Evolutionary conservation across 2,888 invertebrate genomes (phyloP).

Genomic region (Pecten maximus): DNA sequence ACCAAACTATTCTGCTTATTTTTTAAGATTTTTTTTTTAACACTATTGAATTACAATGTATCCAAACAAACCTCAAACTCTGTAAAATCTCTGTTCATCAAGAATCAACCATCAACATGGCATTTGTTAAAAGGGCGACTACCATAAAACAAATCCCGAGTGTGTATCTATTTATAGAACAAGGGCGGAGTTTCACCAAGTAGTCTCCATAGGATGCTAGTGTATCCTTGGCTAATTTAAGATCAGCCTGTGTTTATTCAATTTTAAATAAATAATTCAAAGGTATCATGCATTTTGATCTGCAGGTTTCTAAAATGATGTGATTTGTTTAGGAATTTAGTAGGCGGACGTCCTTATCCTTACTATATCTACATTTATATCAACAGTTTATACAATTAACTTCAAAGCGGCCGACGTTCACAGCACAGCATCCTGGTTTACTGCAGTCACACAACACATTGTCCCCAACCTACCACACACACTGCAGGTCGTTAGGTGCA

Average conservation of each 20-base stretch:
- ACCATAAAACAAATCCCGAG: constrained; percentile 4
- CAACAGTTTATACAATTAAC: constrained; percentile 26
- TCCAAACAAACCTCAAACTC: constrained; percentile 6
- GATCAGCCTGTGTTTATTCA: constrained; percentile 22
- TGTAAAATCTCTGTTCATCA: neutral
- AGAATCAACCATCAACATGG: neutral
- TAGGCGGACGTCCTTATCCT: constrained; percentile 30
- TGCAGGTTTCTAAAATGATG: neutral
- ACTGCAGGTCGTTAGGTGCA: neutral
- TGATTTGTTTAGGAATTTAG: constrained; percentile 17
- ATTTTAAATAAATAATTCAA: constrained; percentile 16
- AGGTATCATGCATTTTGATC: constrained; percentile 26
- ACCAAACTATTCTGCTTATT: constrained; percentile 13
- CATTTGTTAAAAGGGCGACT: constrained; percentile 13
- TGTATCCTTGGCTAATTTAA: neutral
- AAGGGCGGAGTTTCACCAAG: constrained; percentile 13
- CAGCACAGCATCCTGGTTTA: neutral
- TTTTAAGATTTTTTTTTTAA: neutral
- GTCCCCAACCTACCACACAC: constrained; percentile 31
- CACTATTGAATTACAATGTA: constrained; percentile 16
- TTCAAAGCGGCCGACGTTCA: neutral
- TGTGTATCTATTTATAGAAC: neutral
- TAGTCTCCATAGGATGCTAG: neutral
- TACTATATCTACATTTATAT: constrained; percentile 28
- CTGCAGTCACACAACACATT: neutral